Evolutionary conservation across 2,797 vertebrate species (phyloP), one percentile per base, ranked within the genome.

Genomic region (Peromyscus aztecus): DNA sequence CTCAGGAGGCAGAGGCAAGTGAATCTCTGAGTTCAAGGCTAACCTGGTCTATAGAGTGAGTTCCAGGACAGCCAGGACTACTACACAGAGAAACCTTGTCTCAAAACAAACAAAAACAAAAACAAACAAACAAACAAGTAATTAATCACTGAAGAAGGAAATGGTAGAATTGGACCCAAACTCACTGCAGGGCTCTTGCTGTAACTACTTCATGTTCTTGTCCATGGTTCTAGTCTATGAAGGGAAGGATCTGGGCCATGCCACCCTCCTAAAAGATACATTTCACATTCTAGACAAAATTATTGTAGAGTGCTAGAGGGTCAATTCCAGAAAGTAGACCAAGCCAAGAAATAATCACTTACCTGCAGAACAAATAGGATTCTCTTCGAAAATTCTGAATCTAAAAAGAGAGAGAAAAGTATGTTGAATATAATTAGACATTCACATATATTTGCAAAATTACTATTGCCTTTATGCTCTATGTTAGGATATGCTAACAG

Each of bases 291-390:
- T 88, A 91, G 67, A 86, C 65, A 93, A 96, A 91, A 91, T 82
- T 87, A 88, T 63, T 55, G 92, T 1, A 84, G 65, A 91, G 9
- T 75, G 5, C 11, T 96, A 92, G 29, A 91, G 10, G 17, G n/a
- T 73, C n/a, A 86, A 57, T 76, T 93, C 90, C 71, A 89, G 75
- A 52, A 93, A 63, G 61, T 7, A 96, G 27, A 83, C 13, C 40
- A 80, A 19, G 95, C 88, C 40, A 96, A 29, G 69, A 96, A 96
- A 96, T 81, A 95, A 92, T 9, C 71, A 59, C 98, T 98, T 98
- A 99, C 98, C 98, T 98, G 96, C 78, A 98, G 97, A 98, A 97
- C 96, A 98, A 80, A 98, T 76, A n/a, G 2, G 4, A 73, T 85
- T 97, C 94, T 98, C 97, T 96, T 59, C 76, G 71, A 91, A 87